Percentiles rank a stretch among this genome's conserved stretches.
Evolutionary conservation across 2,888 invertebrate genomes (phyloP).

Genomic region (Drosophila nr. perissopoda): DNA sequence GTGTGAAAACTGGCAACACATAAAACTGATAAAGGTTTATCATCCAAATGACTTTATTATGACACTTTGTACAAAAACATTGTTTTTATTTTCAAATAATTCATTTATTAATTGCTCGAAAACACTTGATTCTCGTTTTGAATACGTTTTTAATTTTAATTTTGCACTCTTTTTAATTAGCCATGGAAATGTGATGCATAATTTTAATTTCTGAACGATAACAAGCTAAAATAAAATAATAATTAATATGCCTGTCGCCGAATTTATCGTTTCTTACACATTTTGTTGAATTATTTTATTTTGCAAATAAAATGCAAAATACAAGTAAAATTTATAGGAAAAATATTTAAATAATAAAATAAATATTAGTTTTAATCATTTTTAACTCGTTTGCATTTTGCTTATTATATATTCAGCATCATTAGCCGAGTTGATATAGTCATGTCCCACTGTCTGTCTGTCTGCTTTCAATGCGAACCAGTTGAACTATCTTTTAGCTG

Average conservation of each 20-base stretch:
- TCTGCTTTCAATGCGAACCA: no score
- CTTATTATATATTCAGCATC: not conserved
- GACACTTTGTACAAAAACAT: not conserved
- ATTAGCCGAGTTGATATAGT: not conserved
- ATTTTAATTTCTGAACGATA: conserved; percentile 45
- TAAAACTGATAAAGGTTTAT: conserved; percentile 3
- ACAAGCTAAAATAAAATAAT: conserved; percentile 23
- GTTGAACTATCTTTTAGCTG: not conserved
- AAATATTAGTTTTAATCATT: not conserved
- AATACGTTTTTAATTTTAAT: conserved; percentile 1
- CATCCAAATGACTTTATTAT: not conserved
- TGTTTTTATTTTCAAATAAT: not conserved
- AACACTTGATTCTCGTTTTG: conserved; percentile 11
- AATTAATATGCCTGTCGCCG: conserved; percentile 33
- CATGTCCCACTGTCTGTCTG: not conserved
- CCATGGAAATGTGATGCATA: conserved; percentile 25
- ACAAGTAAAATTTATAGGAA: not conserved
- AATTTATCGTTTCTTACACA: conserved; percentile 27
- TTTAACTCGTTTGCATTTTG: not conserved
- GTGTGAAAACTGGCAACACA: conserved; percentile 3
- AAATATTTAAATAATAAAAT: not conserved
- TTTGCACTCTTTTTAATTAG: conserved; percentile 32
- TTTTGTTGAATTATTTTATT: not conserved
- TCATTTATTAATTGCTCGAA: conserved; percentile 24
- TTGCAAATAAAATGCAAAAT: conserved; percentile 9